Evolutionary conservation across 1,140 invertebrate species (phyloP).

Genomic region (Choristoneura fumiferana): DNA sequence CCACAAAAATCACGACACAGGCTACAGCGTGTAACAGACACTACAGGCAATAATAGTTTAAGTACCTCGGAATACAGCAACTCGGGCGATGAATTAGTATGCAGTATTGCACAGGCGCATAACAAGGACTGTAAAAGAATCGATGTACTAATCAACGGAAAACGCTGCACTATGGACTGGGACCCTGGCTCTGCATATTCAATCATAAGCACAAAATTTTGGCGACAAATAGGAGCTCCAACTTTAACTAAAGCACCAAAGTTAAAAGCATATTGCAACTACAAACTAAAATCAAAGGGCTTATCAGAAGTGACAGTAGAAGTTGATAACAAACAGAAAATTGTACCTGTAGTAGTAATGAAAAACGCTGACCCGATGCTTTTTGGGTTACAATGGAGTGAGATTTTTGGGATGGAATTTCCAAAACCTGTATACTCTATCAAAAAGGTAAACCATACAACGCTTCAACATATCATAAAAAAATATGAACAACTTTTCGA

Average conservation of each 20-base stretch:
- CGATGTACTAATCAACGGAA: constrained; percentile 15
- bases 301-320: constrained; percentile 14
- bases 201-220: constrained; percentile 20
- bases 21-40: not conserved
- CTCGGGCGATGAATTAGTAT: not conserved
- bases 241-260: constrained; percentile 16
- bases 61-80: not conserved
- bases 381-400: constrained; percentile 21
- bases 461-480: not conserved
- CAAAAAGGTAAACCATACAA: not conserved
- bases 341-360: constrained; percentile 20
- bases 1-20: not conserved
- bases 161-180: constrained; percentile 19
- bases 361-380: constrained; percentile 21
- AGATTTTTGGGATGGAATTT: constrained; percentile 20
- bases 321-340: constrained; percentile 7
- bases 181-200: constrained; percentile 20
- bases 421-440: constrained; percentile 21
- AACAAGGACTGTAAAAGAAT: not conserved
- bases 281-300: constrained; percentile 19
- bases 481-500: constrained; percentile 3
- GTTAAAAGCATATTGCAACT: constrained; percentile 19
- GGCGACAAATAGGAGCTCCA: constrained; percentile 19
- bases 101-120: not conserved
- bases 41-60: not conserved